Evolutionary conservation across 2,113 vertebrate species (phyloP).

Genomic region (Dicentrarchus labrax): DNA sequence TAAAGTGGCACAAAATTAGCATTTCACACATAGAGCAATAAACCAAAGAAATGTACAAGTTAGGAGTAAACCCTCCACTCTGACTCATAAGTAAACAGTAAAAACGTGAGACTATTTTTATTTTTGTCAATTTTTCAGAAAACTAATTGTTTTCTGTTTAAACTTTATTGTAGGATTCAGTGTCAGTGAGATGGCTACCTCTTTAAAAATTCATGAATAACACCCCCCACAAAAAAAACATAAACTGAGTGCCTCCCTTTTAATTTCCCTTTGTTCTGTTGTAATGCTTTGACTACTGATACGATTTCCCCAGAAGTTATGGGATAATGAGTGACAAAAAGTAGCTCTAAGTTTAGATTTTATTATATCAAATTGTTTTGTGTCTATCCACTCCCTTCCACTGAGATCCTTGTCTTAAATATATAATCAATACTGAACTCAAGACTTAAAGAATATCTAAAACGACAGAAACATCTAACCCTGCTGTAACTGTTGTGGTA

Average conservation of each 20-base stretch:
- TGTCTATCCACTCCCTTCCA: neutral
- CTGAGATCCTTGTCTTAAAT: neutral
- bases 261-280: neutral
- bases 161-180: neutral
- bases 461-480: neutral
- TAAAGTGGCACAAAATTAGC: conserved; percentile 18
- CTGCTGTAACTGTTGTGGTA: neutral
- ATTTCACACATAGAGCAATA: conserved; percentile 21
- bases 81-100: neutral
- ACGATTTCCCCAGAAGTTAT: conserved; percentile 1
- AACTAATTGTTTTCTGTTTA: neutral
- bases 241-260: conserved; percentile 1
- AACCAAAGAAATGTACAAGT: conserved; percentile 1
- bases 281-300: neutral
- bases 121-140: neutral
- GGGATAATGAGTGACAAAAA: conserved; percentile 28
- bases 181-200: neutral
- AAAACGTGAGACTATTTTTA: neutral
- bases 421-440: conserved; percentile 1
- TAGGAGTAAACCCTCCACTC: neutral
- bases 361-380: conserved; percentile 17
- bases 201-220: conserved; percentile 19
- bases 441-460: neutral
- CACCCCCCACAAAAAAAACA: neutral
- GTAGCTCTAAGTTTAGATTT: neutral